Evolutionary conservation across 2,113 vertebrate species (phyloP).

Genomic region (Noturus placidus): DNA sequence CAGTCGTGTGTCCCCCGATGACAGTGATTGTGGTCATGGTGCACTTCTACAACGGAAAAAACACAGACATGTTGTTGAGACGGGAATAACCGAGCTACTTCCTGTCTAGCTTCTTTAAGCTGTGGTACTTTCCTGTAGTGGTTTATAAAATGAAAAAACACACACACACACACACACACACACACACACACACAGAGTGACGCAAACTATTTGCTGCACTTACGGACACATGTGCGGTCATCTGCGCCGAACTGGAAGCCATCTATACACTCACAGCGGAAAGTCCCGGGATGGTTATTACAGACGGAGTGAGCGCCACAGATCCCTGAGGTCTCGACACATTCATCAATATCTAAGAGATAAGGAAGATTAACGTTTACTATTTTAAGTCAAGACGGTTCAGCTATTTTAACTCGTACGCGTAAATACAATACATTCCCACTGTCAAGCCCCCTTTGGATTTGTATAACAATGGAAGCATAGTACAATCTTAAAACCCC

Average conservation of each 20-base stretch:
- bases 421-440: background rate
- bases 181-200: slow-evolving; percentile 16
- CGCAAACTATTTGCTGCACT: slow-evolving; percentile 58
- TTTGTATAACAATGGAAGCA: background rate
- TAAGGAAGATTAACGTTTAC: slow-evolving; percentile 10
- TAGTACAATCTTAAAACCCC: background rate
- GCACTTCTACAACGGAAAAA: slow-evolving; percentile 58
- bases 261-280: slow-evolving; percentile 85
- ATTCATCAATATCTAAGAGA: slow-evolving; percentile 85
- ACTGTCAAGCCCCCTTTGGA: background rate
- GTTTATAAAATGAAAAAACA: background rate
- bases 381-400: background rate
- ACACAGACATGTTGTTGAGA: background rate
- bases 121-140: background rate
- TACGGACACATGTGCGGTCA: slow-evolving; percentile 81
- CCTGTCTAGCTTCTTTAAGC: slow-evolving; percentile 5
- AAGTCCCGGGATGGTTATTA: slow-evolving; percentile 91
- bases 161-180: slow-evolving; percentile 21
- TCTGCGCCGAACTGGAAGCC: slow-evolving; percentile 83
- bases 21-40: slow-evolving; percentile 77
- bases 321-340: slow-evolving; percentile 73
- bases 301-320: slow-evolving; percentile 82
- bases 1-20: slow-evolving; percentile 78
- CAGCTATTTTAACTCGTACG: background rate
- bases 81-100: background rate